Evolutionary conservation across 2,113 vertebrate species (phyloP).

Genomic region (Hyla sarda): DNA sequence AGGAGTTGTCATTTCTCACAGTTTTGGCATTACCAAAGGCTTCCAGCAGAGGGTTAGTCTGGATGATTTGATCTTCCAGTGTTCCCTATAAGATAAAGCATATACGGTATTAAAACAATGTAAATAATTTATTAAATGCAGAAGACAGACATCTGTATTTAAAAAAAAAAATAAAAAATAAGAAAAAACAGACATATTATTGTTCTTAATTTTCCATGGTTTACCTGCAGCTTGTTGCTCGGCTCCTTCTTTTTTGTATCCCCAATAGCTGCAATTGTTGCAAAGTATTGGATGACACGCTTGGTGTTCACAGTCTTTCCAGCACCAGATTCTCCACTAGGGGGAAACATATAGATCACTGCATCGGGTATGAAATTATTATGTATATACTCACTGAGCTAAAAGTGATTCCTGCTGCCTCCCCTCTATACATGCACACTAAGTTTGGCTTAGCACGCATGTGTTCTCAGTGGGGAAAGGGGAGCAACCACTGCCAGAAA

Average conservation of each 20-base stretch:
- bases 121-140: neutral
- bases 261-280: constrained; percentile 55
- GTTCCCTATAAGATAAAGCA: constrained; percentile 69
- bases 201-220: no score
- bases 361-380: no score
- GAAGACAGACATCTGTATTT: no score
- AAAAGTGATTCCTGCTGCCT: no score
- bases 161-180: no score
- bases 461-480: no score
- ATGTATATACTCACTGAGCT: no score
- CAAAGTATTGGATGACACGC: constrained; percentile 69
- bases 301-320: constrained; percentile 71
- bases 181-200: no score
- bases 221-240: constrained; percentile 48
- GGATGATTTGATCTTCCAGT: constrained; percentile 79
- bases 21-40: constrained; percentile 80
- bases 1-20: constrained; percentile 80
- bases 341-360: no score
- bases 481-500: no score
- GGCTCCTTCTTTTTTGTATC: constrained; percentile 61
- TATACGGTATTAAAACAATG: neutral
- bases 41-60: constrained; percentile 74
- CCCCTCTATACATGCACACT: no score
- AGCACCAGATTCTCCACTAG: constrained; percentile 67
- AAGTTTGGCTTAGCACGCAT: no score